Percentiles rank a stretch among this genome's conserved stretches.
Evolutionary conservation across 2,888 invertebrate genomes (phyloP).

Genomic region (Rotaria macrura): DNA sequence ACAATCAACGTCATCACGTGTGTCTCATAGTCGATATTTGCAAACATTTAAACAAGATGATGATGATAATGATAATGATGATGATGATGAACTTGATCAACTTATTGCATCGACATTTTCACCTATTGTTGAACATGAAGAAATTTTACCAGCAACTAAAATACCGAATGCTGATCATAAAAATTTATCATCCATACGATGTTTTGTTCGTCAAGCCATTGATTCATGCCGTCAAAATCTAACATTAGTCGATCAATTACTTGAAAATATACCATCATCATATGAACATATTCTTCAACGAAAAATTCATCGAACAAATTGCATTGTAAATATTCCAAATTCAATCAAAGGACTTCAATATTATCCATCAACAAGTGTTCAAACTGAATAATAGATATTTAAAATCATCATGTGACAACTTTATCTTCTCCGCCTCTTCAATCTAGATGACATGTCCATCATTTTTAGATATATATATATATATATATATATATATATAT

Average conservation of each 20-base stretch:
- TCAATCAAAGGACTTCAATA: not conserved
- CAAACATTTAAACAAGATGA: not conserved
- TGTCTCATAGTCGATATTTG: not conserved
- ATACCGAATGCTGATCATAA: not conserved
- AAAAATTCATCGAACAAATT: not conserved
- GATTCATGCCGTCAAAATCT: not conserved
- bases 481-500: not conserved
- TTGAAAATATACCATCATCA: not conserved
- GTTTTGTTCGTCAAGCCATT: not conserved
- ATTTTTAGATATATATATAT: not conserved
- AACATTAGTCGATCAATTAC: not conserved
- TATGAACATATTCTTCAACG: not conserved
- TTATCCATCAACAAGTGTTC: not conserved
- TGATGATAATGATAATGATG: not conserved
- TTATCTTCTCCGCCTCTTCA: not conserved
- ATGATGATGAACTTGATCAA: not conserved
- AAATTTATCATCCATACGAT: not conserved
- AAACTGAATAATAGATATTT: not conserved
- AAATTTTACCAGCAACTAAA: too few relatives aligned
- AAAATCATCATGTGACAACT: not conserved
- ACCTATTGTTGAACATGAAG: too few relatives aligned
- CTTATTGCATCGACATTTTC: too few relatives aligned
- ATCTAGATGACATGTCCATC: constrained; percentile 3
- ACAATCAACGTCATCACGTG: not conserved
- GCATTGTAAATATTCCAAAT: not conserved